A percentile compares a stretch with the other conserved stretches of the same genome.
Evolutionary conservation across 2,113 vertebrate species (phyloP).

Genomic region (Neodon shergylaensis): DNA sequence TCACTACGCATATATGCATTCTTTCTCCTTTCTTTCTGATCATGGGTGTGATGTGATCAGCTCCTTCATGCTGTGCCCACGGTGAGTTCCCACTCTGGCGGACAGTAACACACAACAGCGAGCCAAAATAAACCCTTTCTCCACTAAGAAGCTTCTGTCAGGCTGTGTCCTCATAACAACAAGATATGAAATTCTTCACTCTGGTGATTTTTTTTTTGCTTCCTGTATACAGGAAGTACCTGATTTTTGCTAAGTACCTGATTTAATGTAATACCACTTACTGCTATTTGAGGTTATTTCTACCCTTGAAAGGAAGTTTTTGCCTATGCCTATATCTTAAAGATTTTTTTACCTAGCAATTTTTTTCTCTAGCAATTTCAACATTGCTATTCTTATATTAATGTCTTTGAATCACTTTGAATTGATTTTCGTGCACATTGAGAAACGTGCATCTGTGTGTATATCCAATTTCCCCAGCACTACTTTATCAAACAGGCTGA

Average conservation of each 20-base stretch:
- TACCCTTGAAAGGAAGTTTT: not conserved
- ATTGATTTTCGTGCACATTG: not conserved
- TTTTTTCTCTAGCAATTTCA: not conserved
- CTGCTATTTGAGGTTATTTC: not conserved
- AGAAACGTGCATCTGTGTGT: not conserved
- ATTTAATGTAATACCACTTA: not conserved
- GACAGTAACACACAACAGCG: not conserved
- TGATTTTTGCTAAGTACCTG: too few relatives aligned
- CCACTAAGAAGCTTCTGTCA: not conserved
- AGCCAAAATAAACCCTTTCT: not conserved
- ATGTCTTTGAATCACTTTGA: not conserved
- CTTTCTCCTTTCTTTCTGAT: not conserved
- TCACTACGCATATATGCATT: not conserved
- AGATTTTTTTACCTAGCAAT: too few relatives aligned
- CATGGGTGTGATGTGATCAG: not conserved
- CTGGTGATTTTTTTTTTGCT: not conserved
- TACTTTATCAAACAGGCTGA: not conserved
- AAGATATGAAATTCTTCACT: not conserved
- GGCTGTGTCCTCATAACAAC: not conserved
- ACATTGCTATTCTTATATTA: too few relatives aligned
- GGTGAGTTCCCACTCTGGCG: not conserved
- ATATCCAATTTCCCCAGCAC: not conserved
- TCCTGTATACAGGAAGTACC: too few relatives aligned
- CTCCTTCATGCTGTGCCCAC: not conserved
- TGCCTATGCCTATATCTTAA: not conserved